These are phyloP conservation scores for Vireo griseus DNA, from an alignment of 2,797 vertebrate species.

Conservation along the genomic window DNA sequence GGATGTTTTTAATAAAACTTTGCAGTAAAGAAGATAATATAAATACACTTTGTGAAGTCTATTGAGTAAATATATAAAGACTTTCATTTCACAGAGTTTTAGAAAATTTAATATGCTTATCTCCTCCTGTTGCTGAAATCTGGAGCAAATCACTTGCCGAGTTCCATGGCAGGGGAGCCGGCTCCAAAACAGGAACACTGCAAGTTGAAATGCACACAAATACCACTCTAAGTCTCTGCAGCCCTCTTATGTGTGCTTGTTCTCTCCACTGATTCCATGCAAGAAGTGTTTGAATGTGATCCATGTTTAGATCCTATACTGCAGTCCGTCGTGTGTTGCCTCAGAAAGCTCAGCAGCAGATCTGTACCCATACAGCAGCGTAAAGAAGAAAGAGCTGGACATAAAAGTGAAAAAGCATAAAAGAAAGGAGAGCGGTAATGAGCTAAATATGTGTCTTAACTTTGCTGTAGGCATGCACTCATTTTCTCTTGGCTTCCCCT, in stretches of 20 bases:
- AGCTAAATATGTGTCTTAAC: conserved; percentile 45
- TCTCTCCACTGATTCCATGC: not conserved
- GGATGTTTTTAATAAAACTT: not conserved
- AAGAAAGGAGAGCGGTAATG: conserved; percentile 24
- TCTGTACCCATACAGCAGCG: not conserved
- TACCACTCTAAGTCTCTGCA: not conserved
- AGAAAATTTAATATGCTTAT: not conserved
- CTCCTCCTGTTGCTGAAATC: not conserved
- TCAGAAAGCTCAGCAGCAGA: not conserved
- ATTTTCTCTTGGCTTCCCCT: conserved; percentile 60
- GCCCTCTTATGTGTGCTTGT: not conserved
- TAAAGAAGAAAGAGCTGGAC: conserved; percentile 1
- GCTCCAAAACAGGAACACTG: not conserved
- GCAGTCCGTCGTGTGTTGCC: not conserved
- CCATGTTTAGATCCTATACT: not conserved
- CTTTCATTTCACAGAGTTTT: not conserved
- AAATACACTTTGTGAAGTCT: not conserved
- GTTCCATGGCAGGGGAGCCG: not conserved
- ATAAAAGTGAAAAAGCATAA: conserved; percentile 29
- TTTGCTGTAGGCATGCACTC: not conserved
- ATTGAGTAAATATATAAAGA: not conserved
- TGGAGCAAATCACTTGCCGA: not conserved
- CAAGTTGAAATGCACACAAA: not conserved
- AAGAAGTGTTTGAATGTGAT: not conserved
- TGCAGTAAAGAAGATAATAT: not conserved